A percentile compares a stretch with the other conserved stretches of the same genome.
These are phyloP conservation scores for Andrena hattorfiana DNA, from an alignment of 2,888 invertebrate genomes.

Conservation along the genomic window DNA sequence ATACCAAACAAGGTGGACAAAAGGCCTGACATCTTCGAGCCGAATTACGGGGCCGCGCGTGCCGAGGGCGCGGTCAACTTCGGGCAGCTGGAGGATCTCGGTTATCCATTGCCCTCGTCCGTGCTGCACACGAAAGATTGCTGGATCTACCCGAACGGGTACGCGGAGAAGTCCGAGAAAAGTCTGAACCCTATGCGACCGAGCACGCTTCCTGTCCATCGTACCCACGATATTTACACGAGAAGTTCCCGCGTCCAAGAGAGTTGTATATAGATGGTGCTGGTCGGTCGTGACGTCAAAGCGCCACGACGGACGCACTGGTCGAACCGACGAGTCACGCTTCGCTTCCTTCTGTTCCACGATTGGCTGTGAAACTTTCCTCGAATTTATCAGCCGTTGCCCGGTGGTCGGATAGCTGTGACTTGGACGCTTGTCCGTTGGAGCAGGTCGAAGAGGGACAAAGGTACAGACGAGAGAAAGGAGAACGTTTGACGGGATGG, in stretches of 20 bases:
- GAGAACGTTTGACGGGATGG: too few species aligned
- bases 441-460: too few species aligned
- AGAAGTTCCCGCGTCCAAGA: constrained; percentile 82
- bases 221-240: constrained; percentile 81
- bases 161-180: constrained; percentile 73
- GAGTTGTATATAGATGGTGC: constrained; percentile 80
- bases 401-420: not conserved
- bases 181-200: constrained; percentile 77
- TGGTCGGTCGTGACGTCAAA: not conserved
- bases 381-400: not conserved
- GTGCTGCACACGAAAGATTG: constrained; percentile 76
- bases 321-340: constrained; percentile 16
- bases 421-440: not conserved
- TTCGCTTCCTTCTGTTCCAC: not conserved
- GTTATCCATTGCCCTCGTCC: constrained; percentile 75
- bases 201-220: constrained; percentile 80
- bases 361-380: constrained; percentile 7
- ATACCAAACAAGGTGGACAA: constrained; percentile 79
- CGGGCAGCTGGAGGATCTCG: constrained; percentile 68
- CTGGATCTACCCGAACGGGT: constrained; percentile 80
- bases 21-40: constrained; percentile 77
- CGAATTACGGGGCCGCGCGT: constrained; percentile 71
- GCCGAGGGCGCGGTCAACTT: constrained; percentile 75
- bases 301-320: constrained; percentile 12
- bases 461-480: too few species aligned